A percentile compares a stretch with the other conserved stretches of the same genome.
Evolutionary conservation across 2,888 invertebrate genomes (phyloP).

Genomic region (Scrobipalpa costella): DNA sequence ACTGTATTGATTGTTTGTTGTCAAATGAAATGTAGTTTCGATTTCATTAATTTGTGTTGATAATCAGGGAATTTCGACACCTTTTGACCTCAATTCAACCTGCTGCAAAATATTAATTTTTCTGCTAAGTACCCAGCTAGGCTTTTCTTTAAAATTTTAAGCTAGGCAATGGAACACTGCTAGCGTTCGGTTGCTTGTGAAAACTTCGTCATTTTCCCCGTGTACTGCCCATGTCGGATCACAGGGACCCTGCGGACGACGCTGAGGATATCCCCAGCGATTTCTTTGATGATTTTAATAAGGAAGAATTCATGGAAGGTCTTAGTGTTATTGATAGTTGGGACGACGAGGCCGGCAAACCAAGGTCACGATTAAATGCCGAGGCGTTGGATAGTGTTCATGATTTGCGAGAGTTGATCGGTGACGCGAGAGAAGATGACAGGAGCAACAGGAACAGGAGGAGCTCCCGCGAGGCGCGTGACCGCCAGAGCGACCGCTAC

Average conservation of each 20-base stretch:
- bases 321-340: conserved; percentile 74
- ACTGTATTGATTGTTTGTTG: neutral
- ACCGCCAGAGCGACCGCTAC: conserved; percentile 29
- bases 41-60: neutral
- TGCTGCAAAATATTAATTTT: neutral
- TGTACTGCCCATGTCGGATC: conserved; percentile 4
- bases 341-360: conserved; percentile 53
- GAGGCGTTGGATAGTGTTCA: conserved; percentile 52
- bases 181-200: neutral
- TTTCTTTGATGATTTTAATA: conserved; percentile 74
- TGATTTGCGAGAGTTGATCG: conserved; percentile 61
- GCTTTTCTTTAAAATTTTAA: conserved; percentile 1
- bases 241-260: conserved; percentile 35
- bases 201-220: neutral
- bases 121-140: neutral
- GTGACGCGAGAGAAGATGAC: conserved; percentile 37
- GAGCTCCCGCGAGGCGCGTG: neutral
- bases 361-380: conserved; percentile 42
- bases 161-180: neutral
- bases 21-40: neutral
- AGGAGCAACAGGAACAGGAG: conserved; percentile 19
- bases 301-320: conserved; percentile 73
- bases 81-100: neutral
- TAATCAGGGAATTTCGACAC: neutral
- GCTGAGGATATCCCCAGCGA: conserved; percentile 72